Evolutionary conservation across 2,888 invertebrate genomes (phyloP), one percentile per base, ranked within the genome.

Genomic region (Macaria notata): DNA sequence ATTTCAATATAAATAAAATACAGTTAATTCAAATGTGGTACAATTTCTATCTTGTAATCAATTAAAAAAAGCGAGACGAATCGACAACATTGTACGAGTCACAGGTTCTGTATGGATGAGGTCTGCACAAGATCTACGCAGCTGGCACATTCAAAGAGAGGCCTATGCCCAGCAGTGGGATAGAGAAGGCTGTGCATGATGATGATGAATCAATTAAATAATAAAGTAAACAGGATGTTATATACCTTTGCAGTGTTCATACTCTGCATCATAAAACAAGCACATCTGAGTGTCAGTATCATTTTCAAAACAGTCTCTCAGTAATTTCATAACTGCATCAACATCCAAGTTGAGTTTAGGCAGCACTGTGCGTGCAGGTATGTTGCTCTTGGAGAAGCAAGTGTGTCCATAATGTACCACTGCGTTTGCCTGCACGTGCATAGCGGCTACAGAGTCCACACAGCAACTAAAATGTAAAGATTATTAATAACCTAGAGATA

Each of bases 381-480:
- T 91, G 51, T 95, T 93, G 33, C 92, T 91, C 9, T 95, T 94
- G 36, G 97, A 96, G 64, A 97, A 94, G 83, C 99, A 99, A 0
- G 96, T 94, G 73, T 95, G 95, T 0, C 99, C 99, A 84, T 96
- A 99, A 83, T 99, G 99, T 54, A 99, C 93, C 3, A 99, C 89
- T 36, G 95, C 95, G 84, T 98, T 96, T 0, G 96, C 95, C 56
- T 94, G 92, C 4, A 97, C 94, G 83, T 99, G 99, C 80, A 96
- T 94, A 0, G 98, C 97, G 1, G 98, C 96, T 38, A 98, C 94
- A 72, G 96, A 96, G 83, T 98, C 98, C 3, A 97, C 94, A 80
- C 98, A 98, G 82, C 98, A 98, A 81, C 97, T 97, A 81, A 44
- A 41, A 41, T 42, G 29, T 7, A 39, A 1, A 29, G 3, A 29